Percentiles rank a stretch among this genome's conserved stretches.
These are phyloP conservation scores for Limonius californicus DNA, from an alignment of 1,140 invertebrate species.

Conservation along the genomic window DNA sequence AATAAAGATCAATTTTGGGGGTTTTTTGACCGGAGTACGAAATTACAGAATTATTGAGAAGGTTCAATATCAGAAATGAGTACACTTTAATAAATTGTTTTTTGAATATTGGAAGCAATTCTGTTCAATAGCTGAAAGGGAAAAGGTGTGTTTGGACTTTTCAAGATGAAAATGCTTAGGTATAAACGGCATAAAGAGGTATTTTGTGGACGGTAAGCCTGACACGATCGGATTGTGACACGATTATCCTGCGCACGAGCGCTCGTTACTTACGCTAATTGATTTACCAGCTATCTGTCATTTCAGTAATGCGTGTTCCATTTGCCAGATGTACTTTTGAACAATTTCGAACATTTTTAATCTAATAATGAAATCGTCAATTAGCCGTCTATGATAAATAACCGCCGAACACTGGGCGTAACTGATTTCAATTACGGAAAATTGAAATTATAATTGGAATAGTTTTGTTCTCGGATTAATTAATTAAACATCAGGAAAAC, in stretches of 20 bases:
- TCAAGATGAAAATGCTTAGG: neutral
- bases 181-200: neutral
- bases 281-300: slow-evolving; percentile 34
- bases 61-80: too few relatives aligned
- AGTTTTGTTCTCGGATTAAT: slow-evolving; percentile 26
- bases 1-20: neutral
- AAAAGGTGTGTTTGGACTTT: too few relatives aligned
- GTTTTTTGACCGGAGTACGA: too few relatives aligned
- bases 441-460: slow-evolving; percentile 33
- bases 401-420: slow-evolving; percentile 23
- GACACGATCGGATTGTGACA: neutral
- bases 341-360: slow-evolving; percentile 33
- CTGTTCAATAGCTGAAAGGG: too few relatives aligned
- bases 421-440: slow-evolving; percentile 35
- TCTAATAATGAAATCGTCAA: slow-evolving; percentile 38
- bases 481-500: slow-evolving; percentile 29
- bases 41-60: too few relatives aligned
- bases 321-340: slow-evolving; percentile 35
- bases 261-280: slow-evolving; percentile 36
- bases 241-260: slow-evolving; percentile 16
- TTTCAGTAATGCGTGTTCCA: slow-evolving; percentile 35
- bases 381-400: slow-evolving; percentile 34
- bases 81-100: too few relatives aligned
- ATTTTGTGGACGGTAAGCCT: neutral
- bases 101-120: too few relatives aligned